Evolutionary conservation across 1,140 invertebrate genomes (phyloP), one percentile per base, ranked within the genome.

Genomic region (Ceratina japonica): DNA sequence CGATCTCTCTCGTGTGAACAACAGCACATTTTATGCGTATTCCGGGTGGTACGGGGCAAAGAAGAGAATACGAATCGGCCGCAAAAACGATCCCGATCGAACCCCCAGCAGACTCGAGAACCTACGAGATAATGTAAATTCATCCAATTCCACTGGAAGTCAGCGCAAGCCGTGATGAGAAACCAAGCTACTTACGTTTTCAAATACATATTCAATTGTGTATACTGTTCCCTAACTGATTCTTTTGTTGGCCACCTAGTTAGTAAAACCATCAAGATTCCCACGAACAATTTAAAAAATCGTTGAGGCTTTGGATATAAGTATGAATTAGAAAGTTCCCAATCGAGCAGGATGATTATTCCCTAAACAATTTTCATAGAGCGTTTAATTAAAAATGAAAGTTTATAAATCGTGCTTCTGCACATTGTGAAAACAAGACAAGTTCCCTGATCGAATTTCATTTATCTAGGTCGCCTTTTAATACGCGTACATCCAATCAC

Each of bases 21-120:
- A 76, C 72, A 73, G 72, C 66, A 66, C 66, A 58, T 76, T 81
- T 84, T 85, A 81, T 63, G 69, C 73, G 78, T 77, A 81, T 65
- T 52, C 37, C 79, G 81, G 71, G 68, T 78, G 75, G 75, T 51
- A 44, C 16, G 59, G 18, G 75, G 56, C 2, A 4, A 8, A 72
- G 24, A 27, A 56, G 12, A 31, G 59, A 72, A 63, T 59, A 31
- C 54, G 20, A 15, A 58, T 65, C 63, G 4, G 2, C 10, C 5
- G 66, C 75, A 77, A 77, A 71, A 77, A 77, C 54, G 54, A 18
- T 15, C 1, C n/a, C 16, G 18, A 3, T 15, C 24, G 37, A 56
- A 56, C 68, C 49, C 59, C 75, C 69, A 63, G 59, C 69, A 56
- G 75, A 78, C 59, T 78, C 1, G 51, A 13, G 54, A 22, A 24